Evolutionary conservation across 2,888 invertebrate species (phyloP), one percentile per base, ranked within the genome.

Genomic region (Mimumesa dahlbomi): DNA sequence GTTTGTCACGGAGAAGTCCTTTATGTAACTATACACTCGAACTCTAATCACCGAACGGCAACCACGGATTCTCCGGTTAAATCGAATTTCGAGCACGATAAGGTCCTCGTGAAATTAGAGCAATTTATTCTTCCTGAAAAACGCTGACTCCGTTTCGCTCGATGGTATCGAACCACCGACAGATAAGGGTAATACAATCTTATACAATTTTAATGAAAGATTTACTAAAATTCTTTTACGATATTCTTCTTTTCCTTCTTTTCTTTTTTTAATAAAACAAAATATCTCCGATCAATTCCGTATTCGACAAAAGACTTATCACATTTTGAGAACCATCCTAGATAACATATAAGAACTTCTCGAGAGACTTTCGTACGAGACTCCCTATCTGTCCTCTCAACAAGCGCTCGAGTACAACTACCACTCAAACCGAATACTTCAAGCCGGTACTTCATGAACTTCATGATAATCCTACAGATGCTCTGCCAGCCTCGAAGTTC

Each of bases 21-120:
- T 31, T 36, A 49, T 31, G 21, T 52, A 52, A 52, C 29, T 40
- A 9, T n/a, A n/a, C 40, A 22, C 19, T 40, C 25, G 18, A 14
- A 1, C 36, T 40, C 53, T 53, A 53, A 53, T 53, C 53, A 53
- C 14, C 6, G 14, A 40, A 25, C 11, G 14, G 36, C 2, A 6
- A 36, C 34, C 36, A 5, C 31, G 36, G n/a, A 34, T 34, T 31
- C 25, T 21, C 52, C 25, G 18, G n/a, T n/a, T 13, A 54, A 54
- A 54, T 42, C 42, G 42, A 42, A 43, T 29, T 13, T 13, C 11
- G 13, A 9, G 9, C 14, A 16, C n/a, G 31, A 34, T 16, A 49
- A 4, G 49, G 18, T 49, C 31, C 2, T 2, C 18, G 29, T 25
- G 22, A 38, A 21, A 38, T 49, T 31, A 3, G 16, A 16, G 2